Conservation (phyloP, 2,888 invertebrate genomes). For the Mesorhabditis sp. region DNA sequence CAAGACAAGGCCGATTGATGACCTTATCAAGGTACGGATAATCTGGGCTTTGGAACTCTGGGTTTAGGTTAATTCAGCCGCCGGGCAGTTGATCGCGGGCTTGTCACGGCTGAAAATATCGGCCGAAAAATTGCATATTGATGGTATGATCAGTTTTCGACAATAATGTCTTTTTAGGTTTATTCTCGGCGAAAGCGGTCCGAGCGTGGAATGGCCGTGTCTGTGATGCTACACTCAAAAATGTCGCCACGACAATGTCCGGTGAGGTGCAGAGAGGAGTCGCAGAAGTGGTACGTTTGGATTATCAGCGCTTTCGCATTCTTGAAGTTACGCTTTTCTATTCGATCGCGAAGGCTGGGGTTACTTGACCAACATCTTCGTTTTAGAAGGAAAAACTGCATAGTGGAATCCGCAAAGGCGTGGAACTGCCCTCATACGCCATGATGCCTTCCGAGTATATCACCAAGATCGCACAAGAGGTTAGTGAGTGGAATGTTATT, state of each 20-base stretch:
- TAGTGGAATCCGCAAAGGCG: background rate
- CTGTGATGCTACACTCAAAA: background rate
- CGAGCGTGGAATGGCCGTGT: background rate
- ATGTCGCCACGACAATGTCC: background rate
- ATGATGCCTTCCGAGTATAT: slow-evolving; percentile 1
- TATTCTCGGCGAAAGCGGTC: background rate
- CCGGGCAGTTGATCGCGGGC: background rate
- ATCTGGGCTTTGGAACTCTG: background rate
- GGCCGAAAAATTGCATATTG: background rate
- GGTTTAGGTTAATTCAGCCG: background rate
- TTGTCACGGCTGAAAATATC: background rate
- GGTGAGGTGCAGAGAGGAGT: background rate
- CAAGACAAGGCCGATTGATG: background rate
- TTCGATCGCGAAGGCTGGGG: too few species aligned
- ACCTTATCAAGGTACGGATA: background rate
- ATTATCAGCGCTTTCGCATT: background rate
- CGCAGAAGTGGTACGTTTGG: background rate
- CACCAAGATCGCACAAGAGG: background rate
- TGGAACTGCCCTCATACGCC: background rate
- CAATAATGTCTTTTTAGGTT: background rate
- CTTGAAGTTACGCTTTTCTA: background rate
- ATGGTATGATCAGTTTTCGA: background rate
- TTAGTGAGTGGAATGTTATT: background rate
- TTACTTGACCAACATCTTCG: too few species aligned
- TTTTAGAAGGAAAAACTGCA: too few species aligned